These are phyloP conservation scores for Hipposideros larvatus DNA, from an alignment of 2,797 vertebrate species.

Conservation along the genomic window DNA sequence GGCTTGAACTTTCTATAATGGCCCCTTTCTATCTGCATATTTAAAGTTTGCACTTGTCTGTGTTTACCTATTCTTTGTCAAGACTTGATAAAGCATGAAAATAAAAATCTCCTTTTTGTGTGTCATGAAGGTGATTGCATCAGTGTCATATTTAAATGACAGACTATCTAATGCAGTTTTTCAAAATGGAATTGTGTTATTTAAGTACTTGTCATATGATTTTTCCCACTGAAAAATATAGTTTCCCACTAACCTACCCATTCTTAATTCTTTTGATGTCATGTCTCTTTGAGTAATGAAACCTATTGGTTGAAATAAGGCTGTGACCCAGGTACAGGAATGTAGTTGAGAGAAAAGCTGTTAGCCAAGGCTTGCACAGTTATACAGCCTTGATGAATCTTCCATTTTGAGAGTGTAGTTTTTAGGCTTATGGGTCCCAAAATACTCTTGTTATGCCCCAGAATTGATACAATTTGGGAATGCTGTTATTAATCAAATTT, in stretches of 20 bases:
- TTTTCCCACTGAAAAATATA: slow-evolving; percentile 33
- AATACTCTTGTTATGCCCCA: neutral
- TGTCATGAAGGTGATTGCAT: slow-evolving; percentile 46
- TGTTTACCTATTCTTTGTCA: slow-evolving; percentile 17
- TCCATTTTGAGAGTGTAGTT: neutral
- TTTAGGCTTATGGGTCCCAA: neutral
- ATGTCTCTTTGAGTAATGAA: slow-evolving; percentile 29
- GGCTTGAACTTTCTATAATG: neutral
- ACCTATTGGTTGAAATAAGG: neutral
- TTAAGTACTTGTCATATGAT: slow-evolving; percentile 10
- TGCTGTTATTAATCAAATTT: neutral
- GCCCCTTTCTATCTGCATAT: neutral
- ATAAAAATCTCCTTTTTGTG: slow-evolving; percentile 26
- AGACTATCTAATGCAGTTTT: neutral
- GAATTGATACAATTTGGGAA: slow-evolving; percentile 9
- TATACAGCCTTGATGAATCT: neutral
- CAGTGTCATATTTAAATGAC: slow-evolving; percentile 10
- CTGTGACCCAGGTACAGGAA: neutral
- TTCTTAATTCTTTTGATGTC: neutral
- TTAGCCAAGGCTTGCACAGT: neutral
- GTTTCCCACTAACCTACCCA: neutral
- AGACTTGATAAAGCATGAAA: slow-evolving; percentile 55
- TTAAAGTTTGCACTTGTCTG: neutral
- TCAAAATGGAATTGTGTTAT: neutral
- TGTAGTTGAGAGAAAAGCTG: neutral